Conservation (phyloP, 2,888 invertebrate genomes). For the Melieria picta region DNA sequence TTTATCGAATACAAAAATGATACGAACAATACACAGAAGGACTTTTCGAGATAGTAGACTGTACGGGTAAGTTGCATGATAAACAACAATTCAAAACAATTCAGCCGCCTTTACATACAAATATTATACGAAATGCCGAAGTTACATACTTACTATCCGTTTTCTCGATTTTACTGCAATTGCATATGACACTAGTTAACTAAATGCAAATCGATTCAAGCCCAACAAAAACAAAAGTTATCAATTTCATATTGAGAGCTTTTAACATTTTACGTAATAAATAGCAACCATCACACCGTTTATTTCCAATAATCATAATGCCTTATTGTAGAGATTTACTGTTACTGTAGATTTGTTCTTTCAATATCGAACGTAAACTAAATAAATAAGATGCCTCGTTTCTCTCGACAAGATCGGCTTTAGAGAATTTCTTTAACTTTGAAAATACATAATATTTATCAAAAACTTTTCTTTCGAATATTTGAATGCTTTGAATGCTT, state of each 20-base stretch:
- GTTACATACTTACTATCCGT: slow-evolving; percentile 5
- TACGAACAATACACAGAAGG: slow-evolving; percentile 71
- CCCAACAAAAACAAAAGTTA: not conserved
- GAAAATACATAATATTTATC: too few species aligned
- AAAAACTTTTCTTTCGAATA: too few species aligned
- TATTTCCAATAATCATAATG: not conserved
- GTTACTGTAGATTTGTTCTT: not conserved
- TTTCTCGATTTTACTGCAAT: not conserved
- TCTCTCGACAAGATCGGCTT: slow-evolving; percentile 13
- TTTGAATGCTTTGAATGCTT: slow-evolving; percentile 49
- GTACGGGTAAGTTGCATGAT: slow-evolving; percentile 75
- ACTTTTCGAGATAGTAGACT: slow-evolving; percentile 91
- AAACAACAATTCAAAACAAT: slow-evolving; percentile 43
- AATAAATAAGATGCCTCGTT: too few species aligned
- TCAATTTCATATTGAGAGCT: not conserved
- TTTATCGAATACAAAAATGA: slow-evolving; percentile 13
- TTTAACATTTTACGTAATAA: not conserved
- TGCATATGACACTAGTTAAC: too few species aligned
- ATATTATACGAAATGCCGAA: not conserved
- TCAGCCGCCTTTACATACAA: too few species aligned
- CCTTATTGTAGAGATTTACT: slow-evolving; percentile 2
- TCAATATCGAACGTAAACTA: not conserved
- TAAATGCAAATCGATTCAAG: not conserved
- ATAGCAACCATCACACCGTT: not conserved
- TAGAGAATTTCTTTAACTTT: not conserved